A percentile compares a stretch with the other conserved stretches of the same genome.
These are phyloP conservation scores for Sinelater perroti DNA, from an alignment of 2,888 invertebrate species.

Conservation along the genomic window DNA sequence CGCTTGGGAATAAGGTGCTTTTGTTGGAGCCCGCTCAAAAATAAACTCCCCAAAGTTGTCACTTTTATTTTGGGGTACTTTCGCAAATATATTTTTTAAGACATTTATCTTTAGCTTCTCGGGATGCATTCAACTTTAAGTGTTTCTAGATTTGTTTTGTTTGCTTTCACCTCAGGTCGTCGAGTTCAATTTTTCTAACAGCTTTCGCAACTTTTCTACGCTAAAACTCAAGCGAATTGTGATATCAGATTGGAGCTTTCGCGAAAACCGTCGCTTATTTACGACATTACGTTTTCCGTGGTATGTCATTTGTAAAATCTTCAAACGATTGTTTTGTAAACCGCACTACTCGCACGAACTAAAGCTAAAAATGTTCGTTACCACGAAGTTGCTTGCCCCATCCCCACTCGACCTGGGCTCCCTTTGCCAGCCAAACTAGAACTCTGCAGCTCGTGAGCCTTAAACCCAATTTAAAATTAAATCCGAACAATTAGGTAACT, in stretches of 20 bases:
- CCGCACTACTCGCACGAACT: no score
- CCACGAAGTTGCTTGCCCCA: not conserved
- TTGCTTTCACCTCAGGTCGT: slow-evolving; percentile 17
- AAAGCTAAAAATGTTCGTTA: not conserved
- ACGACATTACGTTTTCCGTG: slow-evolving; percentile 4
- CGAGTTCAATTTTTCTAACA: slow-evolving; percentile 20
- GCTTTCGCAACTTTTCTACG: slow-evolving; percentile 8
- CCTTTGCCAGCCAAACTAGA: slow-evolving; percentile 12
- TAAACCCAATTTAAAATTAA: slow-evolving; percentile 36
- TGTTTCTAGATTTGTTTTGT: slow-evolving; percentile 30
- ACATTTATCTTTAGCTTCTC: slow-evolving; percentile 27
- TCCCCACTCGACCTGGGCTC: slow-evolving; percentile 2
- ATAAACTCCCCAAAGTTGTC: slow-evolving; percentile 49
- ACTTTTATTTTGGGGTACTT: slow-evolving; percentile 49
- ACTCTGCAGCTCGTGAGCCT: slow-evolving; percentile 21
- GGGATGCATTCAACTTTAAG: slow-evolving; percentile 27
- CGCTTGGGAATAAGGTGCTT: slow-evolving; percentile 24
- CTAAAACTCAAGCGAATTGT: slow-evolving; percentile 9
- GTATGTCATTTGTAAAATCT: not conserved
- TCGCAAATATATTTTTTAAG: slow-evolving; percentile 26
- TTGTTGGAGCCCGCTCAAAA: slow-evolving; percentile 44
- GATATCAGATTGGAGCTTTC: slow-evolving; percentile 6
- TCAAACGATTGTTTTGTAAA: slow-evolving; percentile 7
- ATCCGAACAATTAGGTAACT: slow-evolving; percentile 35
- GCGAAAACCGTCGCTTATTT: slow-evolving; percentile 4